Evolutionary conservation across 2,797 vertebrate species (phyloP), one percentile per base, ranked within the genome.

Genomic region (Gastrophryne carolinensis): DNA sequence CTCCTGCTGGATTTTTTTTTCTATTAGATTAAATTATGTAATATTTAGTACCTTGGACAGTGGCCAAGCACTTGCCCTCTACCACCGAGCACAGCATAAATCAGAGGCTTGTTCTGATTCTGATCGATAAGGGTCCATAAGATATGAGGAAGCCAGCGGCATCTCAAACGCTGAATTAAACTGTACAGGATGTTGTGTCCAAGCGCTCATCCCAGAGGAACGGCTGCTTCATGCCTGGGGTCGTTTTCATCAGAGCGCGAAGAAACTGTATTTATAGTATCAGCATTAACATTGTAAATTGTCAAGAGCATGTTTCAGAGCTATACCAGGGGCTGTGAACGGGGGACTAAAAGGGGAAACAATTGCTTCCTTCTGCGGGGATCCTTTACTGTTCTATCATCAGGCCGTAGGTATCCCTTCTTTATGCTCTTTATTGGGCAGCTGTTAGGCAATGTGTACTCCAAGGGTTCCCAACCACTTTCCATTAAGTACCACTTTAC

Each of bases 51-150:
- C 15, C 32, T 27, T 62, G 44, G 23, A 32, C 24, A 3, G 30
- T n/a, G 1, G 30, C 21, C 41, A 63, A 35, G 50, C 10, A 37
- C 57, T 29, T 17, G 5, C 12, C 32, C 6, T 13, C 41, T 35
- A 13, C 24, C 44, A 21, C 34, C 23, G 10, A 30, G 50, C n/a
- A 23, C 19, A 37, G 50, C 21, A 67, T 67, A 53, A 67, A 67
- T 67, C 64, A 52, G 17, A n/a, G 4, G 50, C 15, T 24, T 29
- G 24, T 52, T 67, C 47, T 67, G 64, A 52, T 21, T 53, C n/a
- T 35, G 47, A 67, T 67, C 64, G 50, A 67, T 52, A 67, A 32
- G n/a, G 64, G 12, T 52, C 41, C 19, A 35, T 6, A 26, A n/a
- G 44, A 47, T 21, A 19, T 11, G 17, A 47, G 44, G 44, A 47